A percentile compares a stretch with the other conserved stretches of the same genome.
These are phyloP conservation scores for Noctua comes DNA, from an alignment of 2,888 invertebrate genomes.

Conservation along the genomic window DNA sequence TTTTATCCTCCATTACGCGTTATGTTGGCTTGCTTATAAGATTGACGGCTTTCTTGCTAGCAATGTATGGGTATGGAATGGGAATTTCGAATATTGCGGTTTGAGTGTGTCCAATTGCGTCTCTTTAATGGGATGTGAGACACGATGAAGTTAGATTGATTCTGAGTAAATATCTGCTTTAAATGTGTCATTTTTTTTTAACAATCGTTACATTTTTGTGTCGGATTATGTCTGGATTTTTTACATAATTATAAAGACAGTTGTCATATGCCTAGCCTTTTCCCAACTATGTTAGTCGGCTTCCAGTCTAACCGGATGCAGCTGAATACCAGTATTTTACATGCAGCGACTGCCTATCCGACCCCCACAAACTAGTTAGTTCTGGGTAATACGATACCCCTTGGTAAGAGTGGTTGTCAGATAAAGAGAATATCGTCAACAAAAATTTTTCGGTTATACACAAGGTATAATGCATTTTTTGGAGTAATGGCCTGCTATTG, in stretches of 20 bases:
- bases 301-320: no score
- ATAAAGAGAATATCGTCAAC: no score
- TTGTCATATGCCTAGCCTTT: no score
- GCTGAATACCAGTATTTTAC: no score
- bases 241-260: neutral
- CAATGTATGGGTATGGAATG: slow-evolving; percentile 25
- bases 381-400: no score
- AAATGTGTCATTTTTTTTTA: neutral
- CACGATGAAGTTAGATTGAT: neutral
- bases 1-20: slow-evolving; percentile 57
- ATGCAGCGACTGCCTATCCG: no score
- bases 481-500: neutral
- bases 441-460: no score
- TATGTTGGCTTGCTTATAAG: slow-evolving; percentile 54
- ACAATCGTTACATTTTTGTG: neutral
- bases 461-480: neutral
- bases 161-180: neutral
- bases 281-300: no score
- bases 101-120: neutral
- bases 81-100: neutral
- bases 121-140: neutral
- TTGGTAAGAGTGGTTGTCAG: no score
- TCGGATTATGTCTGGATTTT: neutral
- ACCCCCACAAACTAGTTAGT: no score
- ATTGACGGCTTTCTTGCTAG: slow-evolving; percentile 37